Percentiles rank a stretch among this genome's conserved stretches.
Conservation (phyloP, 2,888 invertebrate species). For the Perdita meconis region DNA sequence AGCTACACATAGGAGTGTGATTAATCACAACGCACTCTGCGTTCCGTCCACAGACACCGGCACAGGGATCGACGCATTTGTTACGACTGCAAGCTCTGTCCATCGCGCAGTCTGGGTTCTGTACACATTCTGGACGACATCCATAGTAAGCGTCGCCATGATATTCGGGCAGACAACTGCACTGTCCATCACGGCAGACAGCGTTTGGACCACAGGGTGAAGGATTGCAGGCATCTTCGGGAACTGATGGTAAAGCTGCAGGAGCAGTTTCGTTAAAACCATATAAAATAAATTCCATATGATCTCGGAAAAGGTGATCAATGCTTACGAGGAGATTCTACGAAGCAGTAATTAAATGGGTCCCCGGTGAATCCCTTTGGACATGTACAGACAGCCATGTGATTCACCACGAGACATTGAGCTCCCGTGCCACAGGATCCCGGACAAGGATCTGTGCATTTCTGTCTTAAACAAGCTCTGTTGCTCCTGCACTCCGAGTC, state of each 20-base stretch:
- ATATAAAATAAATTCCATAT: neutral
- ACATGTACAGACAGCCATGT: slow-evolving; percentile 85
- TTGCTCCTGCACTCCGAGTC: slow-evolving; percentile 84
- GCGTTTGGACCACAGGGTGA: slow-evolving; percentile 92
- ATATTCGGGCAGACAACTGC: slow-evolving; percentile 81
- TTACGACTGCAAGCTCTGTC: slow-evolving; percentile 91
- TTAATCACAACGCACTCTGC: slow-evolving; percentile 91
- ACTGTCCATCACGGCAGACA: slow-evolving; percentile 85
- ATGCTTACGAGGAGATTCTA: slow-evolving; percentile 86
- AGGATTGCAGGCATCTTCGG: slow-evolving; percentile 87
- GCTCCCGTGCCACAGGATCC: slow-evolving; percentile 85
- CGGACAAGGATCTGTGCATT: slow-evolving; percentile 85
- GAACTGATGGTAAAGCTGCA: slow-evolving; percentile 44
- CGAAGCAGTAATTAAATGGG: slow-evolving; percentile 84
- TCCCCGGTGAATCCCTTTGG: slow-evolving; percentile 85
- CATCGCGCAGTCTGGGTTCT: slow-evolving; percentile 90
- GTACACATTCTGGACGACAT: slow-evolving; percentile 92
- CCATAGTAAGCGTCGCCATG: slow-evolving; percentile 85
- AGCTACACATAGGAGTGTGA: slow-evolving; percentile 87
- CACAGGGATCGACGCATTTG: slow-evolving; percentile 93
- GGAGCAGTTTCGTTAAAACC: slow-evolving; percentile 35
- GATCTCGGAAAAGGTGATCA: neutral
- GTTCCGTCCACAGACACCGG: slow-evolving; percentile 90
- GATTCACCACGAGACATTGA: slow-evolving; percentile 85
- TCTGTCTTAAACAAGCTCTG: slow-evolving; percentile 85